These are phyloP conservation scores for Orientallactaga sibirica DNA, from an alignment of 2,797 vertebrate species.

Conservation along the genomic window DNA sequence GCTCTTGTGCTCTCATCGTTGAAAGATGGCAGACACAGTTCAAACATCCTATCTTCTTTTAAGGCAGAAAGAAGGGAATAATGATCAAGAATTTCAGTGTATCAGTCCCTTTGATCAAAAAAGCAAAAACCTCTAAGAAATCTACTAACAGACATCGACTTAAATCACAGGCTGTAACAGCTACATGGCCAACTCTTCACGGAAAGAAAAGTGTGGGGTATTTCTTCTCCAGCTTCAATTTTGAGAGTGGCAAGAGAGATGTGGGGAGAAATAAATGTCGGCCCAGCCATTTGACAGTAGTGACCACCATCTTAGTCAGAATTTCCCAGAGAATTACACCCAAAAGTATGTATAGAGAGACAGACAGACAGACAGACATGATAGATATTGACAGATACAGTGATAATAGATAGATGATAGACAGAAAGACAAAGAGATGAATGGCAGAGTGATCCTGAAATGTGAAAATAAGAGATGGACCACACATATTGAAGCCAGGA, in stretches of 20 bases:
- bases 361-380: neutral
- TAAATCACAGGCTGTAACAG: neutral
- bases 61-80: neutral
- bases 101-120: neutral
- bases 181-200: neutral
- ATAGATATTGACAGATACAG: no score
- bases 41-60: neutral
- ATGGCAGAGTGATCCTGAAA: no score
- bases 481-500: neutral
- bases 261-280: neutral
- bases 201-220: neutral
- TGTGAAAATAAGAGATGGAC: neutral
- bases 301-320: neutral
- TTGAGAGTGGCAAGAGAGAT: neutral
- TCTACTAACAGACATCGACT: neutral
- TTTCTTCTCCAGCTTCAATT: neutral
- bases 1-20: neutral
- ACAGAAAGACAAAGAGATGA: no score
- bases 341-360: neutral
- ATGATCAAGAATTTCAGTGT: neutral
- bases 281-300: neutral
- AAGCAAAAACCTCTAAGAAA: conserved; percentile 17
- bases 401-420: no score
- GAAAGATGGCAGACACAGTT: neutral
- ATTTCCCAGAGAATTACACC: neutral